Base-by-base conservation (phyloP, 2,888 invertebrate species). In the Xylocampa areola region DNA sequence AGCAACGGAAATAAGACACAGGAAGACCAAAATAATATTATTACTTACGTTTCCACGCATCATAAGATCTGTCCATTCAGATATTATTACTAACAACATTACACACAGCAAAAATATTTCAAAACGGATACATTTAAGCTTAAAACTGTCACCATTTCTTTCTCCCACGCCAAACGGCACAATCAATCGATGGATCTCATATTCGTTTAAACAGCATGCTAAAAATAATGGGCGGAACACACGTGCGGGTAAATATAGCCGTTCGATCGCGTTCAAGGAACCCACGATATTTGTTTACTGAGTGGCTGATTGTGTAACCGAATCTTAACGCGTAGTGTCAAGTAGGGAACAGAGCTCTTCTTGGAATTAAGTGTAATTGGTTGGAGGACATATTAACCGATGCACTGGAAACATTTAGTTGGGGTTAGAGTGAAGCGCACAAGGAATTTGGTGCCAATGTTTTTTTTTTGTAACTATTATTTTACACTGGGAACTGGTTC, bases 151-250 rank as follows among this genome's bases (percentile, higher is more conserved):
- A 14, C 14, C n/a, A 13, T 14, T 10, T 14, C n/a, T 21, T 11
- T 45, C 16, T 35, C 16, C 25, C 14, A 40, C n/a, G 23, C 29
- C 36, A 49, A 45, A 55, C 37, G 13, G 17, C 25, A 19, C 35
- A 30, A 33, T 32, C 30, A 39, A 29, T n/a, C 23, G 19, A 23
- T 37, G 41, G 25, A 35, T 63, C 55, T 32, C 36, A 2, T 25
- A 65, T 32, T 45, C 36, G 14, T 27, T 19, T 23, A 52, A 25
- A 54, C n/a, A 45, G 21, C 14, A 39, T 8, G 41, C 55, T 70
- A 68, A 51, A 73, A 70, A 79, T 81, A 80, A 58, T 59, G 51
- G 44, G 30, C 66, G 63, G 65, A 71, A 72, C 68, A 70, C 69
- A 71, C 73, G 70, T 73, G 76, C 45, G 53, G 10, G 41, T 62